These are phyloP conservation scores for Melinaea marsaeus DNA, from an alignment of 2,888 invertebrate genomes.

Conservation along the genomic window DNA sequence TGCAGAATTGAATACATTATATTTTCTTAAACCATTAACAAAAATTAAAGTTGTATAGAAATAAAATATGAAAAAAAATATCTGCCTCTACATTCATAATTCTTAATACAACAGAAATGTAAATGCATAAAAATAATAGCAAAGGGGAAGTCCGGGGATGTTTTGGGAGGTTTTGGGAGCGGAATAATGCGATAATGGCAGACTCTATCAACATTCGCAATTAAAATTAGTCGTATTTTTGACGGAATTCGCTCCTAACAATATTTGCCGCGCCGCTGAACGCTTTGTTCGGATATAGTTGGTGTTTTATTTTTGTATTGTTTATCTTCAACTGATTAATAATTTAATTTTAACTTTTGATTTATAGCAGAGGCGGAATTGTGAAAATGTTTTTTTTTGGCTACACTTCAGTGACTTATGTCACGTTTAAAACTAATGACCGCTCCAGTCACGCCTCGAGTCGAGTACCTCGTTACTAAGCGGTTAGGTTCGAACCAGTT, in stretches of 20 bases:
- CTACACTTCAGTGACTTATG: conserved; percentile 16
- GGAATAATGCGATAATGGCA: conserved; percentile 43
- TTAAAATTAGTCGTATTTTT: conserved; percentile 68
- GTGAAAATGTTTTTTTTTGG: conserved; percentile 11
- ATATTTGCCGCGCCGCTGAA: conserved; percentile 48
- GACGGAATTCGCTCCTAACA: conserved; percentile 49
- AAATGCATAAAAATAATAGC: conserved; percentile 20
- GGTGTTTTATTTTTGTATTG: conserved; percentile 4
- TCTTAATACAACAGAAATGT: background rate
- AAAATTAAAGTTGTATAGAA: too few relatives aligned
- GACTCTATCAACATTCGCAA: conserved; percentile 43
- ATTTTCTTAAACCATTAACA: too few relatives aligned
- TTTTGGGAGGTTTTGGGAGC: conserved; percentile 33
- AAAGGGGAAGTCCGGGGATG: conserved; percentile 9
- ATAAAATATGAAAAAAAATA: background rate
- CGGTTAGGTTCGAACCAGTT: conserved; percentile 6
- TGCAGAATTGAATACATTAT: too few relatives aligned
- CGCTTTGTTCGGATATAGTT: conserved; percentile 10
- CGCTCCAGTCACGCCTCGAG: conserved; percentile 31
- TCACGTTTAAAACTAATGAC: conserved; percentile 37
- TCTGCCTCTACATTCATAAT: background rate
- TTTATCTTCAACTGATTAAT: conserved; percentile 6
- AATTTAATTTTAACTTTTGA: background rate
- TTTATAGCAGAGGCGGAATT: conserved; percentile 9
- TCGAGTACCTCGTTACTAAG: conserved; percentile 31